These are phyloP conservation scores for Idris sp. DNA, from an alignment of 1,140 invertebrate genomes.

Conservation along the genomic window DNA sequence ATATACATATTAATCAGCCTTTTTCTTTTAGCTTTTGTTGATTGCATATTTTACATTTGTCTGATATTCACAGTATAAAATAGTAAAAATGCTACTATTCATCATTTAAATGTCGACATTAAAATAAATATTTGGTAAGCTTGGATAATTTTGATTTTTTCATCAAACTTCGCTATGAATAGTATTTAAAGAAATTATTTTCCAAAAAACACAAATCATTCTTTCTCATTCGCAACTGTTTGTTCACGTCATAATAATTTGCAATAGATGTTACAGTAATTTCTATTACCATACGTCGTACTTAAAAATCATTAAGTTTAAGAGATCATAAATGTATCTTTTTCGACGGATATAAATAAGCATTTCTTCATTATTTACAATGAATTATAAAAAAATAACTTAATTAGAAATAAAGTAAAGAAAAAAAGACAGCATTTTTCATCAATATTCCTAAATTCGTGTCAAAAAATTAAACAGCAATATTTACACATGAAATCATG, in stretches of 20 bases:
- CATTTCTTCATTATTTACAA: conserved; percentile 51
- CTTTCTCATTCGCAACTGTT: conserved; percentile 7
- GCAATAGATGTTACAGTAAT: conserved; percentile 23
- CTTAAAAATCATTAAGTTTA: conserved; percentile 29
- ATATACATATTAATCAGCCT: conserved; percentile 65
- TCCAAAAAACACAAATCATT: no score
- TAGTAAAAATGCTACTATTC: conserved; percentile 61
- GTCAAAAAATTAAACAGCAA: background rate
- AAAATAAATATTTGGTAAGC: conserved; percentile 48
- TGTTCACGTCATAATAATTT: conserved; percentile 13
- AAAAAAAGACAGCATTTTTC: no score
- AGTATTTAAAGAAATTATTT: no score
- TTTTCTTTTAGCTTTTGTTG: conserved; percentile 62
- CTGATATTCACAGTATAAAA: conserved; percentile 64
- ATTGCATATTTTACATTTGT: conserved; percentile 52
- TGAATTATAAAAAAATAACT: conserved; percentile 10
- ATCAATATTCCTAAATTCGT: conserved; percentile 10
- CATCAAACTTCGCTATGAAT: no score
- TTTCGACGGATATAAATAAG: conserved; percentile 49
- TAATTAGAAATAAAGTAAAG: conserved; percentile 2
- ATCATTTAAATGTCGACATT: background rate
- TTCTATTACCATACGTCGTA: conserved; percentile 23
- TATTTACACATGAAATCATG: conserved; percentile 35
- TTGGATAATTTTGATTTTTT: no score
- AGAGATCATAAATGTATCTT: conserved; percentile 54